These are phyloP conservation scores for Metridium senile DNA, from an alignment of 92 coral and sea anemone species.

Conservation along the genomic window DNA sequence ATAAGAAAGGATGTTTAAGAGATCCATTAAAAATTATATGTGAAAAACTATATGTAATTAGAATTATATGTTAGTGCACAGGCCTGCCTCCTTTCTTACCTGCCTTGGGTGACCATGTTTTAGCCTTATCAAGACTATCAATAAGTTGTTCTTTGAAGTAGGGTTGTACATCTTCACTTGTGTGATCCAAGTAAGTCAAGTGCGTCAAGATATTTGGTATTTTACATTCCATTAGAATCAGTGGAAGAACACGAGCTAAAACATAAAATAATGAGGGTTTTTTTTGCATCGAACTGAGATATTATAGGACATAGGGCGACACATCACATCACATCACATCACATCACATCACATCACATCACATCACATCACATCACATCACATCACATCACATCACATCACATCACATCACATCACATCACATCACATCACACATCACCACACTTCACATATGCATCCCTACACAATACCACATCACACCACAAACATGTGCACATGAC, in stretches of 20 bases:
- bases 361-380: conserved; percentile 19
- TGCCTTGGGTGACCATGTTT: conserved; percentile 11
- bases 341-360: conserved; percentile 20
- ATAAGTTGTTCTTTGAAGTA: conserved; percentile 33
- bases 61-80: too few relatives aligned
- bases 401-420: conserved; percentile 34
- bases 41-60: too few relatives aligned
- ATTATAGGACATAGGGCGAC: not conserved
- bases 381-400: conserved; percentile 28
- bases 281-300: not conserved
- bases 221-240: conserved; percentile 31
- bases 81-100: too few relatives aligned
- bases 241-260: conserved; percentile 49
- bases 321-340: conserved; percentile 28
- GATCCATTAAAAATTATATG: too few relatives aligned
- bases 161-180: conserved; percentile 49
- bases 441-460: conserved; percentile 25
- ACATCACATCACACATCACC: conserved; percentile 31
- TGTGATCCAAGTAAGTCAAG: conserved; percentile 44
- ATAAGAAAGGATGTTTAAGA: too few relatives aligned
- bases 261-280: not conserved
- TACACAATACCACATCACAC: conserved; percentile 36
- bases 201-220: conserved; percentile 36
- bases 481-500: conserved; percentile 25
- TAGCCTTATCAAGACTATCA: conserved; percentile 35